phyloP scores from a whole-genome alignment of 2,888 invertebrate genomes.

The Cosmia pyralina region DNA sequence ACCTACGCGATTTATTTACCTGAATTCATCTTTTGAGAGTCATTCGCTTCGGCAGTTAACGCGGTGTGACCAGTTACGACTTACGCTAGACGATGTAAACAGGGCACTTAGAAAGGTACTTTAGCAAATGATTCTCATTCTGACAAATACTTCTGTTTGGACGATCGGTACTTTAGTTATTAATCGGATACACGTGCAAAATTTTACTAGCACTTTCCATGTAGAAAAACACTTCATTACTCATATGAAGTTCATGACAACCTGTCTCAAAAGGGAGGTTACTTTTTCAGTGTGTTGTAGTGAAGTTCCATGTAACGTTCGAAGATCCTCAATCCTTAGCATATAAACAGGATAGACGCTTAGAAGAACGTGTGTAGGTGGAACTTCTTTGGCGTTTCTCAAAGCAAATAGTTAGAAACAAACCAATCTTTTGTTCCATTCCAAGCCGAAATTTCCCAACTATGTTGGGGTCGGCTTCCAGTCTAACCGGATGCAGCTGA shows the following conservation, averaged over 20 bases:
- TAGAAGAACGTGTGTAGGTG: no score
- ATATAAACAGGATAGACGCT: background rate
- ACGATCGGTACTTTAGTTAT: conserved; percentile 14
- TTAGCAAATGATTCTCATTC: conserved; percentile 16
- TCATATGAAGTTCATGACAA: conserved; percentile 1
- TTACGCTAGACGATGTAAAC: conserved; percentile 57
- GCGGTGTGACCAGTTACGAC: conserved; percentile 32
- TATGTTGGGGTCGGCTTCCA: background rate
- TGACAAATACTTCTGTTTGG: conserved; percentile 21
- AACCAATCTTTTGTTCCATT: background rate
- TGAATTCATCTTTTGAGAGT: conserved; percentile 44
- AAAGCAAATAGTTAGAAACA: background rate
- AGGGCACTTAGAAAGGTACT: conserved; percentile 41
- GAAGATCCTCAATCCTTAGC: background rate
- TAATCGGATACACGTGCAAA: conserved; percentile 38
- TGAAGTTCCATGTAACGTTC: background rate
- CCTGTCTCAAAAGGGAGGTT: background rate
- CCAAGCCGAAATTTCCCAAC: background rate
- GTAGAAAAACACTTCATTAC: conserved; percentile 33
- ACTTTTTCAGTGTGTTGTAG: background rate
- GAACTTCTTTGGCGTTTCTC: background rate
- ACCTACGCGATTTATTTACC: conserved; percentile 27
- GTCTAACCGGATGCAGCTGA: background rate
- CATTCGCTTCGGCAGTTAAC: conserved; percentile 50
- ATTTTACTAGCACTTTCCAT: background rate